Evolutionary conservation across 2,797 vertebrate genomes (phyloP), one percentile per base, ranked within the genome.

Genomic region (Ciconia nigra): DNA sequence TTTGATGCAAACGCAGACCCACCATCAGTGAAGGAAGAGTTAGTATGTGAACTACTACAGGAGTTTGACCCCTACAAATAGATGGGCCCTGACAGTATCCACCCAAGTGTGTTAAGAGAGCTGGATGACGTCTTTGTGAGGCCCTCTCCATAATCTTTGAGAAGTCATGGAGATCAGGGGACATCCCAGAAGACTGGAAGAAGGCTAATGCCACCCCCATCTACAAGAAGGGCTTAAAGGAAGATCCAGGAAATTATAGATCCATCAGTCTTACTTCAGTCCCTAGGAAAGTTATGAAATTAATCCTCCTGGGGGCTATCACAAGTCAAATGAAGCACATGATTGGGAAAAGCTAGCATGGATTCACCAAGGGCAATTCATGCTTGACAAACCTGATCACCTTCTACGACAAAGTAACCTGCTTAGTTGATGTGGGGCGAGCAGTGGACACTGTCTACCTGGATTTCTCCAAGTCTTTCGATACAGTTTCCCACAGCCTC

Each of bases 391-490:
- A 29, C n/a, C 15, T n/a, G 17, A 42, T 59, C 2, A 2, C 14
- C 33, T 37, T 51, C 33, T 69, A 10, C 1, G 8, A n/a, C 6
- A 21, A 41, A 70, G 5, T 20, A 66, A 57, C 8, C 22, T 61
- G 11, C 12, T 63, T 3, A 5, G 0, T 5, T 58, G 24, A 21
- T 31, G 11, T 24, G 15, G 9, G 11, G 11, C 1, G 1, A 69
- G 15, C 5, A 7, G 22, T 29, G 19, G 22, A 33, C 28, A 5
- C 47, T 35, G 13, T 37, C 46, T 67, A 15, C 55, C 33, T n/a
- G 33, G 33, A 61, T 29, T 49, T 51, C 25, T 37, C 33, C n/a
- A 37, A 69, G 25, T 10, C 4, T 58, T 44, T 44, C 7, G 1
- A 8, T 21, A 46, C 2, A 1, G 13, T 62, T 54, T 17, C 11